Base-by-base conservation (phyloP, 2,888 invertebrate species). In the Girardia tigrina region DNA sequence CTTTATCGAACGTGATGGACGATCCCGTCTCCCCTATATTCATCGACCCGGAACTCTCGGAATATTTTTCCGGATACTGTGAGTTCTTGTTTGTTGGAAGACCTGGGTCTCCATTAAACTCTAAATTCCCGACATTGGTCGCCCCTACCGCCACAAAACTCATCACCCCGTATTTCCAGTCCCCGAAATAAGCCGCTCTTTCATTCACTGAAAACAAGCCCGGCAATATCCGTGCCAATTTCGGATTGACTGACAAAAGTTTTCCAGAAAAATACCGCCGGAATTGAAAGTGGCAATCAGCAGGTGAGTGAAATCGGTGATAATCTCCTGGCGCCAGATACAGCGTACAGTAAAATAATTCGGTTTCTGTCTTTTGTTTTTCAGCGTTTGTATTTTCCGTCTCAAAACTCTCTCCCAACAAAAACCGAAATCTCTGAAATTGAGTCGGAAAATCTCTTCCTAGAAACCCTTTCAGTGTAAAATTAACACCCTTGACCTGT, bases 291-390 rank as follows among this genome's bases (percentile, higher is more conserved):
- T 77, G 88, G 97, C 97, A 98, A 79, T 92, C 88, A 0, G 91
- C 86, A 0, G 91, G 91, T 0, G 94, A 92, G 83, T 94, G 94
- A 81, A 95, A 98, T 77, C 94, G 88, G 83, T 98, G 98, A 85
- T 98, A 98, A 84, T 98, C 95, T 0, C 97, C 98, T 0, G 98
- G 98, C 0, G 97, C 94, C 79, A 99, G 86, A 82, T 99, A 99
- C 79, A 99, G 90, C 0, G 94, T 91, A 82, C 93, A 90, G 81
- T 98, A 94, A 83, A 91, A 95, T 1, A 98, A 86, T 20, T 20
- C 26, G 28, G 72, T 27, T 12, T 72, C 36, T 8, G 26, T 20
- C 29, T 8, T 6, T 36, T 8, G 27, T 29, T 72, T 72, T n/a
- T 16, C 20, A 4, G 72, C 29, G 26, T 72, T 23, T 36, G 69